Conservation (phyloP, 2,888 invertebrate genomes). For the Galeopsomyia nigrocyanea region DNA sequence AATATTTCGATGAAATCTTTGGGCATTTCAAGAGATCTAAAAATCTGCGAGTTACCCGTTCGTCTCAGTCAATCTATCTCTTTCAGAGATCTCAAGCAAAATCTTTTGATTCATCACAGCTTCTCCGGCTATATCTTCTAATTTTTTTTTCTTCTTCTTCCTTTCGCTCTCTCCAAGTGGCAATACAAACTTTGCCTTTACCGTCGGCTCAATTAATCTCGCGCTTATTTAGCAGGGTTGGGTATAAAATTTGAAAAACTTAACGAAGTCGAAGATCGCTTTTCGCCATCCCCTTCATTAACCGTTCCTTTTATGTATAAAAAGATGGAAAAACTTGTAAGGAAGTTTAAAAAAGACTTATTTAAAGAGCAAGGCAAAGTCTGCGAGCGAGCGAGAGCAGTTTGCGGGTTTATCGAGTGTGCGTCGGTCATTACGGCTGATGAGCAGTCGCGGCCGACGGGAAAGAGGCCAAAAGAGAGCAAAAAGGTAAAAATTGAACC, state of each 20-base stretch:
- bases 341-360: not conserved
- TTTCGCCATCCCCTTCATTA: not conserved
- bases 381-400: not conserved
- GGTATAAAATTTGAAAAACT: conserved; percentile 3
- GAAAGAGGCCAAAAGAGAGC: not conserved
- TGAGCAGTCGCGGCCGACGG: conserved; percentile 22
- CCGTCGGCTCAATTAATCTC: conserved; percentile 8
- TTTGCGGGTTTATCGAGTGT: conserved; percentile 37
- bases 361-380: conserved; percentile 22
- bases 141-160: no score
- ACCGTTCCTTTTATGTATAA: not conserved
- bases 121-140: no score
- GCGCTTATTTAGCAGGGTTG: not conserved
- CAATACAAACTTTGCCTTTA: not conserved
- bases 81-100: no score
- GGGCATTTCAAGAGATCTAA: no score
- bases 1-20: no score
- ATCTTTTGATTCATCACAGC: no score
- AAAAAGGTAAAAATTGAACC: conserved; percentile 18
- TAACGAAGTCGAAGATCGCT: conserved; percentile 15
- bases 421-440: conserved; percentile 33
- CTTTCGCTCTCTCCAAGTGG: no score
- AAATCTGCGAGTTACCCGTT: no score
- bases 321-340: conserved; percentile 13
- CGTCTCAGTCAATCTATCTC: no score